A percentile compares a stretch with the other conserved stretches of the same genome.
Evolutionary conservation across 2,797 vertebrate species (phyloP).

Genomic region (Allobates femoralis): DNA sequence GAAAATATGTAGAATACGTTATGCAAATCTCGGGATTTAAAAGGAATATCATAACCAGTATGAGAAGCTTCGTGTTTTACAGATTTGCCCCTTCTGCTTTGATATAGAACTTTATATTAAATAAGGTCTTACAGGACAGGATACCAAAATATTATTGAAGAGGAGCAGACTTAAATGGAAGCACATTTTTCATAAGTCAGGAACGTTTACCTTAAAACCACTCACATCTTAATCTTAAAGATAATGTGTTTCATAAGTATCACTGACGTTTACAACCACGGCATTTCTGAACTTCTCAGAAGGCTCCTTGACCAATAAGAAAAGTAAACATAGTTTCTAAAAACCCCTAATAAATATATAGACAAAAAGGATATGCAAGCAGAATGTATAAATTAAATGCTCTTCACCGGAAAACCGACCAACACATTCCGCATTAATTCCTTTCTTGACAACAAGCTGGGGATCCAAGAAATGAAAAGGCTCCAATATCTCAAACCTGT

Average conservation of each 20-base stretch:
- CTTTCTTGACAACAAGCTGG: too few relatives aligned
- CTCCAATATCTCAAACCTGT: too few relatives aligned
- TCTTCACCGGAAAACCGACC: too few relatives aligned
- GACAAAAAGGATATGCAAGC: too few relatives aligned
- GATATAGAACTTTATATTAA: conserved; percentile 45
- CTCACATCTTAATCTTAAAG: not conserved
- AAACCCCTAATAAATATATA: too few relatives aligned
- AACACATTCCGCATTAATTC: too few relatives aligned
- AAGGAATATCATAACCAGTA: conserved; percentile 50
- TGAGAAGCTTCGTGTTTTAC: conserved; percentile 27
- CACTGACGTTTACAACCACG: not conserved
- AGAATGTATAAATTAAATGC: too few relatives aligned
- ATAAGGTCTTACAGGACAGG: conserved; percentile 38
- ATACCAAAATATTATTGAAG: conserved; percentile 39
- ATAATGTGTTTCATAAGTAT: not conserved
- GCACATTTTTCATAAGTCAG: conserved; percentile 31
- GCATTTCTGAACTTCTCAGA: not conserved
- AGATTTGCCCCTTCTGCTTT: conserved; percentile 30
- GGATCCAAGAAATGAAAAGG: too few relatives aligned
- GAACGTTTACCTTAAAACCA: conserved; percentile 5
- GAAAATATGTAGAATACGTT: conserved; percentile 57
- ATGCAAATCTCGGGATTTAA: conserved; percentile 60
- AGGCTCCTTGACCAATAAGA: not conserved
- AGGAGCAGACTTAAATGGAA: conserved; percentile 17
- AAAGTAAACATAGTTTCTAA: not conserved